Percentiles rank a stretch among this genome's conserved stretches.
Evolutionary conservation across 2,113 vertebrate genomes (phyloP).

Genomic region (Xenopus laevis): DNA sequence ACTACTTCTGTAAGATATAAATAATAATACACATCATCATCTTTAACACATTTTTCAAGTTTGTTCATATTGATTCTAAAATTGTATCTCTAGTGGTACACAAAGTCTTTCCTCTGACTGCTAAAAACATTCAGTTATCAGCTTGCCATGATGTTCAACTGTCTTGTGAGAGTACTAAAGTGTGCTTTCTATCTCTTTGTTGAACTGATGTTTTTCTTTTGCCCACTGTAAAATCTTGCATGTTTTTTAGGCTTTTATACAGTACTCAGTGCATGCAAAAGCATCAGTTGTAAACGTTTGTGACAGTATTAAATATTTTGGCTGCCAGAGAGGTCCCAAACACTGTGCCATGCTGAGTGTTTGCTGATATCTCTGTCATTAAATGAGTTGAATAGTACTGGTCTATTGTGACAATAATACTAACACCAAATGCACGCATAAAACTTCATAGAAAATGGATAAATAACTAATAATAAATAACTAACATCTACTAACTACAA

Average conservation of each 20-base stretch:
- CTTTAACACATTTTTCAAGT: neutral
- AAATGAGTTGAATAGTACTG: neutral
- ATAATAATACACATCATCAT: neutral
- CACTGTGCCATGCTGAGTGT: neutral
- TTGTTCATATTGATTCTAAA: neutral
- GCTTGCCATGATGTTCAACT: slow-evolving; percentile 33
- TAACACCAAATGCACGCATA: slow-evolving; percentile 46
- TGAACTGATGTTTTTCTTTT: slow-evolving; percentile 4
- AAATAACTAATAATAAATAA: neutral
- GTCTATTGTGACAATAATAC: slow-evolving; percentile 32
- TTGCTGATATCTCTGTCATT: neutral
- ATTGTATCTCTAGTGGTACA: neutral
- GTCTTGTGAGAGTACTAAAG: slow-evolving; percentile 30
- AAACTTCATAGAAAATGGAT: slow-evolving; percentile 28
- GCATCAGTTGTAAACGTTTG: neutral
- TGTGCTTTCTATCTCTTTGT: slow-evolving; percentile 38
- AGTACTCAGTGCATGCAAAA: slow-evolving; percentile 25
- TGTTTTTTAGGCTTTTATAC: slow-evolving; percentile 2
- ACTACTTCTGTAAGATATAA: too few species aligned
- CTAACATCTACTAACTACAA: slow-evolving; percentile 41
- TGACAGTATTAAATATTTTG: neutral
- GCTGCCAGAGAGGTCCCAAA: neutral
- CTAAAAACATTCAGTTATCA: slow-evolving; percentile 25
- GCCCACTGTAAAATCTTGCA: slow-evolving; percentile 25
- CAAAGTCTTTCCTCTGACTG: slow-evolving; percentile 38